Conservation (phyloP, 1,140 invertebrate species). For the Bombus sibiricus region DNA sequence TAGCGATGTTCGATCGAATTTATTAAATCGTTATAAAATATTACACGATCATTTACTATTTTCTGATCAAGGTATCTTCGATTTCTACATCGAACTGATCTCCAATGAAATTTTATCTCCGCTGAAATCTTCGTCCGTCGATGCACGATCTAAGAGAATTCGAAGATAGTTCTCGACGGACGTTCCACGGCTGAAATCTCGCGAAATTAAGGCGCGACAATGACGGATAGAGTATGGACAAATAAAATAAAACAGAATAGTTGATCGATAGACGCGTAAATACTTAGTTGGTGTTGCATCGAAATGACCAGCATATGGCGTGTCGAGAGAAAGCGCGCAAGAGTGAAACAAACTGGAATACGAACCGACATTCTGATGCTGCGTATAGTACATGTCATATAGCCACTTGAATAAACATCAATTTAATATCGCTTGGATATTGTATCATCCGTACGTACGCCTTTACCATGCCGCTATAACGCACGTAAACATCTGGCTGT, state of each 20-base stretch:
- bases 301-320: background rate
- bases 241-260: background rate
- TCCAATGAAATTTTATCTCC: no score
- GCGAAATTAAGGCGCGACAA: no score
- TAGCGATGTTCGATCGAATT: no score
- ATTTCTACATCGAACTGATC: no score
- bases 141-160: no score
- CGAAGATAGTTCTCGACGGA: background rate
- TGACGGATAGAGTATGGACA: background rate
- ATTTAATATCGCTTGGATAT: conserved; percentile 69
- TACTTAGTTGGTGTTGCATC: background rate
- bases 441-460: conserved; percentile 36
- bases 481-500: conserved; percentile 21
- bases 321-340: background rate
- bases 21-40: no score
- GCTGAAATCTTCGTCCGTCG: no score
- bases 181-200: no score
- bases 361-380: background rate
- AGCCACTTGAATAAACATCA: conserved; percentile 75
- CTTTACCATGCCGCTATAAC: conserved; percentile 14
- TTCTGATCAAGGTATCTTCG: no score
- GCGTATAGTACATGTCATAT: conserved; percentile 11
- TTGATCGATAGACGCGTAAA: background rate
- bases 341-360: background rate
- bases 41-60: no score